phyloP scores from a whole-genome alignment of 2,797 vertebrate genomes.

The Aplochiton taeniatus region DNA sequence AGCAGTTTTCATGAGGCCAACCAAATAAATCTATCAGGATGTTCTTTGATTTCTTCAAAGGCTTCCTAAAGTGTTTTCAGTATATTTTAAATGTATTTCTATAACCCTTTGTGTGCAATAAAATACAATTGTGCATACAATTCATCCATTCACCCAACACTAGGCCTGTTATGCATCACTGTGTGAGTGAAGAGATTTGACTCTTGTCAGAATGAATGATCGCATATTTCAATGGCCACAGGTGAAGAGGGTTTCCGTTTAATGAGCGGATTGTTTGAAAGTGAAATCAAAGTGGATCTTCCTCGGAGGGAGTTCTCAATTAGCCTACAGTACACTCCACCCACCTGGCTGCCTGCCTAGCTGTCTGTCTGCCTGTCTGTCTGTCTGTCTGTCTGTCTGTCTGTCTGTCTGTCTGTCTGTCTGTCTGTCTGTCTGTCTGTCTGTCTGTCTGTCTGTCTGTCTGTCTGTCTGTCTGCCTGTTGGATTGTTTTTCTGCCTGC shows the following conservation, averaged over 20 bases:
- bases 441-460: too few species aligned
- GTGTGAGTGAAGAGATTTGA: constrained; percentile 20
- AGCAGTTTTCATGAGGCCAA: too few species aligned
- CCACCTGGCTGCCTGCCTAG: constrained; percentile 38
- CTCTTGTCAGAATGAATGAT: constrained; percentile 37
- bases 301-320: constrained; percentile 38
- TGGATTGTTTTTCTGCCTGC: background rate
- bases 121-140: too few species aligned
- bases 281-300: constrained; percentile 52
- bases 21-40: too few species aligned
- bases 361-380: constrained; percentile 30
- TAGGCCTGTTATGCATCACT: too few species aligned
- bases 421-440: background rate
- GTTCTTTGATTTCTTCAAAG: too few species aligned
- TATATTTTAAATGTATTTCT: too few species aligned
- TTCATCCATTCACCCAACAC: too few species aligned
- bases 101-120: too few species aligned
- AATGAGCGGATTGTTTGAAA: constrained; percentile 39
- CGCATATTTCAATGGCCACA: too few species aligned
- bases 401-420: background rate
- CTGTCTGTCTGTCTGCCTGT: constrained; percentile 27
- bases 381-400: background rate
- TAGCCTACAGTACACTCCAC: constrained; percentile 46
- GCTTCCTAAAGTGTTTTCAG: too few species aligned
- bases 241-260: constrained; percentile 17